Conservation (phyloP, 2,113 vertebrate species). For the Gracilinanus agilis region DNA sequence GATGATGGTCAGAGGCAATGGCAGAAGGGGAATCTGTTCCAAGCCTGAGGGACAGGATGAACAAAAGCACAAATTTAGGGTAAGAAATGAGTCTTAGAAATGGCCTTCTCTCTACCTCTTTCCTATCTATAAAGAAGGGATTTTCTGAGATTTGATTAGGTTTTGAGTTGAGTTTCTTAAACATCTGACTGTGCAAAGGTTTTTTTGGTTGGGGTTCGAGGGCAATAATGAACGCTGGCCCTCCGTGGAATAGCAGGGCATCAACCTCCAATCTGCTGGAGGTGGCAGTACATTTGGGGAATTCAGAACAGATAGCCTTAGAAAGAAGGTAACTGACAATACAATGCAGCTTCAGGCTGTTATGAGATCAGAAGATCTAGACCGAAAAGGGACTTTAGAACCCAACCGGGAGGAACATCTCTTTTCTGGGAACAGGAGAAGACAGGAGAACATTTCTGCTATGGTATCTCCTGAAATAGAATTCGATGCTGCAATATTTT, state of each 20-base stretch:
- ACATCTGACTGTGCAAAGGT: neutral
- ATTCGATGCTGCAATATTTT: neutral
- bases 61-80: neutral
- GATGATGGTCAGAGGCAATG: neutral
- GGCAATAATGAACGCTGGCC: neutral
- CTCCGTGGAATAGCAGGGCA: neutral
- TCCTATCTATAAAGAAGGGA: neutral
- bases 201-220: neutral
- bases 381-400: neutral
- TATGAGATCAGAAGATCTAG: neutral
- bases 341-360: neutral
- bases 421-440: neutral
- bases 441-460: neutral
- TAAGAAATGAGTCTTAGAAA: neutral
- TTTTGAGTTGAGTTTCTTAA: neutral
- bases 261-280: neutral
- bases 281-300: neutral
- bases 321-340: neutral
- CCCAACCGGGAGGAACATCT: neutral
- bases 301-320: neutral
- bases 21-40: neutral
- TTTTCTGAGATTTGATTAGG: neutral
- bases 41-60: neutral
- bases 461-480: neutral
- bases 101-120: neutral